These are phyloP conservation scores for Pseudochaenichthys georgianus DNA, from an alignment of 2,797 vertebrate genomes.

Conservation along the genomic window DNA sequence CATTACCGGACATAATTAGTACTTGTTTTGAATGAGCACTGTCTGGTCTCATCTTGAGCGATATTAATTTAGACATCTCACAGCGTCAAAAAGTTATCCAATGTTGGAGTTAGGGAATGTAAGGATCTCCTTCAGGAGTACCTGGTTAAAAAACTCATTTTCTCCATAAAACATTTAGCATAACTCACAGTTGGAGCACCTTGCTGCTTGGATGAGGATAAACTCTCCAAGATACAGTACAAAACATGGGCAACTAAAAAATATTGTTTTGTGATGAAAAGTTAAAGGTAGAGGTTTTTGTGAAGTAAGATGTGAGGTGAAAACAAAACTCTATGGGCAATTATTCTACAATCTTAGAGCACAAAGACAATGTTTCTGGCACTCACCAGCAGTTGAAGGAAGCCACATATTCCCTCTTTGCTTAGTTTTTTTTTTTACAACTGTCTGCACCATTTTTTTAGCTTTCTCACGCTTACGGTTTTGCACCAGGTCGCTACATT, in stretches of 20 bases:
- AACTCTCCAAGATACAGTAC: not conserved
- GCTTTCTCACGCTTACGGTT: no score
- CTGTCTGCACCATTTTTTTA: no score
- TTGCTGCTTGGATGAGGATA: not conserved
- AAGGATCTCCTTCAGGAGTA: not conserved
- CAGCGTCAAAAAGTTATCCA: not conserved
- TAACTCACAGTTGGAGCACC: conserved; percentile 1
- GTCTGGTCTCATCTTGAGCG: not conserved
- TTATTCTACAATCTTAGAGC: no score
- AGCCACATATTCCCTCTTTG: no score
- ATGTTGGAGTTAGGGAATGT: not conserved
- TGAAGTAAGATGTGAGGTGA: not conserved
- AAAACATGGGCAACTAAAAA: not conserved
- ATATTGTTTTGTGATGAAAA: not conserved
- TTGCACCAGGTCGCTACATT: no score
- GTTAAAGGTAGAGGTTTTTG: not conserved
- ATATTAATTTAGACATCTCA: not conserved
- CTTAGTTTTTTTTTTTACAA: no score
- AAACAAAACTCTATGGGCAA: not conserved
- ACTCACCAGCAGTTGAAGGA: no score
- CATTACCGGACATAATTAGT: not conserved
- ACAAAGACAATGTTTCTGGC: no score
- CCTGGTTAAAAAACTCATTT: not conserved
- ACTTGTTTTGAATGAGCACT: not conserved
- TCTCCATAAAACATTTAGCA: not conserved